Conservation (phyloP, 30 jellyfish, hydroid and myxozoan species). For the Hydractinia echinata region DNA sequence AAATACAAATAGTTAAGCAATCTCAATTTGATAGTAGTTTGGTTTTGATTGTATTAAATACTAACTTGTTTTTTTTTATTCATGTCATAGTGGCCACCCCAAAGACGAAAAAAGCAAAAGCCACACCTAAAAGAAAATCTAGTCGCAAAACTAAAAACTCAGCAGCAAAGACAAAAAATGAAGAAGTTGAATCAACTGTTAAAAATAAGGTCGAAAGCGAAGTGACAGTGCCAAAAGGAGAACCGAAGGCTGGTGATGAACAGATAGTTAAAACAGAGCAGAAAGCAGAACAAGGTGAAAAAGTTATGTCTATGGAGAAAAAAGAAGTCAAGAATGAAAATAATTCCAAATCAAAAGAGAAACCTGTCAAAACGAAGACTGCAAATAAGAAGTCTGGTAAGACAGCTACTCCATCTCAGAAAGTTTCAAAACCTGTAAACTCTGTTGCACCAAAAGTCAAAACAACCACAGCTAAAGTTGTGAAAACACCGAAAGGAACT, state of each 20-base stretch:
- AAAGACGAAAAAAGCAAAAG: background rate
- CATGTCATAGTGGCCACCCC: background rate
- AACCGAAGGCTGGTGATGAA: background rate
- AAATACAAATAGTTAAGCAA: too few relatives aligned
- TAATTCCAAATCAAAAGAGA: slow-evolving; percentile 10
- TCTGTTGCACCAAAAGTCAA: background rate
- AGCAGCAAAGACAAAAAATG: background rate
- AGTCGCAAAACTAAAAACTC: background rate
- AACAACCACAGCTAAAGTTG: background rate
- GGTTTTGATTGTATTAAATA: too few relatives aligned
- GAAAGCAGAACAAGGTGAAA: slow-evolving; percentile 11
- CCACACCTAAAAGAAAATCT: background rate
- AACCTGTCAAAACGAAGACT: slow-evolving; percentile 4
- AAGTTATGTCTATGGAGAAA: slow-evolving; percentile 38
- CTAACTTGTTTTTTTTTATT: too few relatives aligned
- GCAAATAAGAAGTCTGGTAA: slow-evolving; percentile 30
- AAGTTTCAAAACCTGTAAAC: slow-evolving; percentile 4
- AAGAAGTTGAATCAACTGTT: background rate
- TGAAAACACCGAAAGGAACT: slow-evolving; percentile 3
- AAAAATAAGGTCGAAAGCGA: background rate
- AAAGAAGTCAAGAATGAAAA: slow-evolving; percentile 29
- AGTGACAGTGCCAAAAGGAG: background rate
- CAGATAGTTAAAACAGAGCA: slow-evolving; percentile 19
- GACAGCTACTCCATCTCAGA: slow-evolving; percentile 17
- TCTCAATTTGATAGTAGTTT: too few relatives aligned